A percentile compares a stretch with the other conserved stretches of the same genome.
These are phyloP conservation scores for Oryzias curvinotus DNA, from an alignment of 2,113 vertebrate species.

Conservation along the genomic window DNA sequence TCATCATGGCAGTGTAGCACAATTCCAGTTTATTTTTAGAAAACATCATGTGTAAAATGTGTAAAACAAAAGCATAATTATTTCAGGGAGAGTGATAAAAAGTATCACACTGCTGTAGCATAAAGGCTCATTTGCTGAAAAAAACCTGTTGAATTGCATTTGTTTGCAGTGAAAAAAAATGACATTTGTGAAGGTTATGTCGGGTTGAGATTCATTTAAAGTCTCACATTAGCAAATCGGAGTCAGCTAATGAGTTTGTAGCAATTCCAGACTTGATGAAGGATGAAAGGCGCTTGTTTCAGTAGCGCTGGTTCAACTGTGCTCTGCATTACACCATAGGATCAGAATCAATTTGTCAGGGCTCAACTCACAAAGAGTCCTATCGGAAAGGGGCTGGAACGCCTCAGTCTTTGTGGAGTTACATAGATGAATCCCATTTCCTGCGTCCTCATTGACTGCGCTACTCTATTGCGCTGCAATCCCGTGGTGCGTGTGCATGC, in stretches of 20 bases:
- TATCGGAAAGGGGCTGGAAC: constrained; percentile 25
- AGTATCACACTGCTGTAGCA: too few species aligned
- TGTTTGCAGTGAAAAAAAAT: not conserved
- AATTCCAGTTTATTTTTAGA: too few species aligned
- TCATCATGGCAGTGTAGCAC: too few species aligned
- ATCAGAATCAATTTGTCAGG: constrained; percentile 49
- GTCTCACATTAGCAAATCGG: not conserved
- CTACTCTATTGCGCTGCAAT: constrained; percentile 20
- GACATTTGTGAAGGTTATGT: not conserved
- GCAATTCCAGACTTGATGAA: constrained; percentile 9
- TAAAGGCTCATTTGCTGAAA: too few species aligned
- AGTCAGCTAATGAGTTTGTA: not conserved
- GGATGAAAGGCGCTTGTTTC: constrained; percentile 10
- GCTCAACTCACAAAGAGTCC: constrained; percentile 24
- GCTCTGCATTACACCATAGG: constrained; percentile 27
- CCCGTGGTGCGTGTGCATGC: not conserved
- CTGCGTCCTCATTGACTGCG: constrained; percentile 27
- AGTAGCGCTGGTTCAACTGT: constrained; percentile 18
- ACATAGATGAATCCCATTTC: constrained; percentile 49
- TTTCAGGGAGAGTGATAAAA: too few species aligned
- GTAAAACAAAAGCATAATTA: too few species aligned
- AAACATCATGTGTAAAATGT: too few species aligned
- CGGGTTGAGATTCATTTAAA: not conserved
- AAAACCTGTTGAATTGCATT: too few species aligned
- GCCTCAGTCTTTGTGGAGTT: constrained; percentile 15